phyloP scores from a whole-genome alignment of 2,888 invertebrate genomes.

The Athalia rosae region DNA sequence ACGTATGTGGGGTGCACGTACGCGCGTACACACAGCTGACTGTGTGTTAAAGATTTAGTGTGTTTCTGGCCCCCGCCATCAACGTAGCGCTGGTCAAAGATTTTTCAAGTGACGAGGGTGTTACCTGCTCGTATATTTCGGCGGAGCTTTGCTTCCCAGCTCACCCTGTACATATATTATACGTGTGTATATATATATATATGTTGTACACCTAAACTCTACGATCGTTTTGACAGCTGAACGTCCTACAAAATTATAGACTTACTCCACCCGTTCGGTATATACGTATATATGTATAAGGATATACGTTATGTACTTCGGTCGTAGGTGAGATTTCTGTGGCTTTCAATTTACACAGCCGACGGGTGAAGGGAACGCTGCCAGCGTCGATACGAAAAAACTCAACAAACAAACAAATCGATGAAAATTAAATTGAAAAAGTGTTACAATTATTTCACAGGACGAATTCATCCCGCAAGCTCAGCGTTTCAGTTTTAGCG shows the following conservation, averaged over 20 bases:
- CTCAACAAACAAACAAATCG: too few species aligned
- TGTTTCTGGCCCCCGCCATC: slow-evolving; percentile 51
- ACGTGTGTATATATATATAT: too few species aligned
- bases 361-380: too few species aligned
- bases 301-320: not conserved
- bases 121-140: slow-evolving; percentile 66
- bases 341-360: not conserved
- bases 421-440: too few species aligned
- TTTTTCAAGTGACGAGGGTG: slow-evolving; percentile 66
- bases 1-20: too few species aligned
- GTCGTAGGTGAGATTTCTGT: slow-evolving; percentile 38
- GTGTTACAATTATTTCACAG: too few species aligned
- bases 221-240: slow-evolving; percentile 65
- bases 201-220: not conserved
- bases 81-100: slow-evolving; percentile 51
- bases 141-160: slow-evolving; percentile 27
- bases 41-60: slow-evolving; percentile 4
- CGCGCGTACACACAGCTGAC: too few species aligned
- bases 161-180: not conserved
- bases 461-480: too few species aligned
- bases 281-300: too few species aligned
- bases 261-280: not conserved
- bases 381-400: too few species aligned
- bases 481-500: too few species aligned
- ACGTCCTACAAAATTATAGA: slow-evolving; percentile 69